Evolutionary conservation across 2,888 invertebrate species (phyloP).

Genomic region (Drosophila acutilabella): DNA sequence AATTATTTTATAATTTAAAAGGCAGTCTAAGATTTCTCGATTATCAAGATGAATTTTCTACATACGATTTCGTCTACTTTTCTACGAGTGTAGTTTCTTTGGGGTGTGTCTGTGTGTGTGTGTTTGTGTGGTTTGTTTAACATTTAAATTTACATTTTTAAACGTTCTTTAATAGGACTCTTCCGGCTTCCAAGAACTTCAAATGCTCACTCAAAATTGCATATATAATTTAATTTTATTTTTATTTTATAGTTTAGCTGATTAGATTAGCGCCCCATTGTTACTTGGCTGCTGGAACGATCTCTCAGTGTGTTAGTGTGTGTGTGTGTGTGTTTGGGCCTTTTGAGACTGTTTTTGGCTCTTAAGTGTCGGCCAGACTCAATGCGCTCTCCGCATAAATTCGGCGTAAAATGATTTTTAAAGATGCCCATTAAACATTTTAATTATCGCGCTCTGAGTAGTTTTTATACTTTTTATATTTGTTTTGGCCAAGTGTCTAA

Average conservation of each 20-base stretch:
- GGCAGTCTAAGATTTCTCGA: too few relatives aligned
- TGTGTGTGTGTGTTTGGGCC: not conserved
- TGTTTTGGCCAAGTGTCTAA: slow-evolving; percentile 28
- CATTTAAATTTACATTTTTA: slow-evolving; percentile 50
- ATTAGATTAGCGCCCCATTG: slow-evolving; percentile 78
- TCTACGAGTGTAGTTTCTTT: too few relatives aligned
- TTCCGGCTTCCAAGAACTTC: slow-evolving; percentile 74
- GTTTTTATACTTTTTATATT: slow-evolving; percentile 47
- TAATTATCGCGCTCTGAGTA: slow-evolving; percentile 69
- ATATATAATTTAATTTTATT: slow-evolving; percentile 55
- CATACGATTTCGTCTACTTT: too few relatives aligned
- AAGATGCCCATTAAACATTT: slow-evolving; percentile 79
- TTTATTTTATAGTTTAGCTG: slow-evolving; percentile 63
- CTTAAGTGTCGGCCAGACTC: slow-evolving; percentile 37
- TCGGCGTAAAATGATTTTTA: slow-evolving; percentile 77
- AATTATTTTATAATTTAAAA: too few relatives aligned
- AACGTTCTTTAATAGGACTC: slow-evolving; percentile 69
- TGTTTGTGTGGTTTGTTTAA: slow-evolving; percentile 20
- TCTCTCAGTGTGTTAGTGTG: not conserved
- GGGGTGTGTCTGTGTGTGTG: not conserved
- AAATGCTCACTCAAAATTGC: slow-evolving; percentile 56
- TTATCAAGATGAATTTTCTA: too few relatives aligned
- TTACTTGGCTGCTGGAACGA: slow-evolving; percentile 45
- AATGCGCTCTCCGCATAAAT: slow-evolving; percentile 60
- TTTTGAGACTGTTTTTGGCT: slow-evolving; percentile 14